Evolutionary conservation across 2,797 vertebrate species (phyloP).

Genomic region (Rhadinocentrus ornatus): DNA sequence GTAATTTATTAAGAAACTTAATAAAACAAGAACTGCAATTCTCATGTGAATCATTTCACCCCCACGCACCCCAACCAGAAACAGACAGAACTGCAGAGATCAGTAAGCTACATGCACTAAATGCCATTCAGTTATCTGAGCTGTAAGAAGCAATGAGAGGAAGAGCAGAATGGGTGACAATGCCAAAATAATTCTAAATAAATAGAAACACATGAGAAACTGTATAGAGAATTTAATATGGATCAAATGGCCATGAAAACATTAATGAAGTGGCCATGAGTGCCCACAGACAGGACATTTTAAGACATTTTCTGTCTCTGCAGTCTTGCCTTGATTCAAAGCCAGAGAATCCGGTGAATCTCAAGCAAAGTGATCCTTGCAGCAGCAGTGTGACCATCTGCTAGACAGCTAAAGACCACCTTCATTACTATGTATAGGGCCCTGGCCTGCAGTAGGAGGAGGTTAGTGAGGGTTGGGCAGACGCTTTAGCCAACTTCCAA

Average conservation of each 20-base stretch:
- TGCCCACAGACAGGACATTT: conserved; percentile 24
- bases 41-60: not conserved
- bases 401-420: conserved; percentile 83
- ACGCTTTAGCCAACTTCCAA: conserved; percentile 59
- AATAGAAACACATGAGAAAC: conserved; percentile 30
- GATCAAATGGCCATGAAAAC: conserved; percentile 44
- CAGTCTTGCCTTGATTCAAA: conserved; percentile 58
- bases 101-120: conserved; percentile 20
- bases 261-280: conserved; percentile 26
- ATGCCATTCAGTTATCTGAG: conserved; percentile 43
- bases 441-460: conserved; percentile 62
- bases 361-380: conserved; percentile 82
- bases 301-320: conserved; percentile 60
- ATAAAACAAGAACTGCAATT: not conserved
- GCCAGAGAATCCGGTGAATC: conserved; percentile 81
- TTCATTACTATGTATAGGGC: conserved; percentile 88
- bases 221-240: conserved; percentile 25
- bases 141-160: conserved; percentile 14
- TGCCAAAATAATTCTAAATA: conserved; percentile 49
- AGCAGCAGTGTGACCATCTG: conserved; percentile 83
- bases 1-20: not conserved
- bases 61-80: not conserved
- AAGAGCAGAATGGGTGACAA: conserved; percentile 39
- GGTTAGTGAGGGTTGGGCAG: conserved; percentile 58
- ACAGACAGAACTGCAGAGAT: conserved; percentile 25